Evolutionary conservation across 1,140 invertebrate species (phyloP).

Genomic region (Macrosteles quadrilineatus): DNA sequence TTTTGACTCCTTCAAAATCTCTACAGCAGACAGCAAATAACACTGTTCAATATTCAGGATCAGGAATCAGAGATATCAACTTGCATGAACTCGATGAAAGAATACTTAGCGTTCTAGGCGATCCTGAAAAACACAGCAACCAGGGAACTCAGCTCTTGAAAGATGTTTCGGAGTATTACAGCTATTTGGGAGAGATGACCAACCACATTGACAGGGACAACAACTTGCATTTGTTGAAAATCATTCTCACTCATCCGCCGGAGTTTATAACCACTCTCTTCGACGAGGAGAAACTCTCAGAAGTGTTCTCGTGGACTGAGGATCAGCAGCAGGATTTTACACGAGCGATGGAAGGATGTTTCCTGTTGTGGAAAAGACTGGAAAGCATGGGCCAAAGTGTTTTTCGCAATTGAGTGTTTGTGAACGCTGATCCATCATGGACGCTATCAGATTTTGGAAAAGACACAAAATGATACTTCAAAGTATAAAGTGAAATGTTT

Average conservation of each 20-base stretch:
- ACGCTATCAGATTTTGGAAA: too few species aligned
- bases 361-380: not conserved
- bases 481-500: too few species aligned
- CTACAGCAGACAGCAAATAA: too few species aligned
- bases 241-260: not conserved
- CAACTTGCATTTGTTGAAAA: not conserved
- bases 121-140: not conserved
- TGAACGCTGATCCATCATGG: too few species aligned
- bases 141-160: not conserved
- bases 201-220: not conserved
- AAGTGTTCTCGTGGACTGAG: not conserved
- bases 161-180: not conserved
- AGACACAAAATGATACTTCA: too few species aligned
- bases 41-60: too few species aligned
- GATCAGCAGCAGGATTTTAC: not conserved
- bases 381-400: not conserved
- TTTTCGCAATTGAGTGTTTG: too few species aligned
- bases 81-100: conserved; percentile 1
- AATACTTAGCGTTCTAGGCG: not conserved
- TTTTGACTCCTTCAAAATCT: too few species aligned
- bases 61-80: not conserved
- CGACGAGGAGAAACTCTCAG: not conserved
- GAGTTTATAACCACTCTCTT: not conserved
- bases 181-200: not conserved
- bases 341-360: not conserved